Percentiles rank a stretch among this genome's conserved stretches.
phyloP scores from a whole-genome alignment of 1,140 invertebrate species.

The Periplaneta americana region DNA sequence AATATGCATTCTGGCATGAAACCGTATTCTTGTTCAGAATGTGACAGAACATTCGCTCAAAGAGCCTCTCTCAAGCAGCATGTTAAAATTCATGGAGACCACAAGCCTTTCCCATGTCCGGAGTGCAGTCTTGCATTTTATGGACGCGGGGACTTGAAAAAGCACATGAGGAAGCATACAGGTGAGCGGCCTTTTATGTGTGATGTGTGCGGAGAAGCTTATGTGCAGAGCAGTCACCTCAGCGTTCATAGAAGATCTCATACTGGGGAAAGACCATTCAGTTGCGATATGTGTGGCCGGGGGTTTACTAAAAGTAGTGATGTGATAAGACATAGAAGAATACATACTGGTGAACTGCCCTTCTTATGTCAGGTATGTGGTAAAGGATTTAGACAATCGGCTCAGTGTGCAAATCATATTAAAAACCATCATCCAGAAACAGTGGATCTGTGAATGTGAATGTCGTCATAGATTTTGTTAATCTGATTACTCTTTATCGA shows the following conservation, averaged over 20 bases:
- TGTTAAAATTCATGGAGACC: conserved; percentile 18
- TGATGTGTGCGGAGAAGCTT: conserved; percentile 37
- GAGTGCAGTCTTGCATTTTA: conserved; percentile 18
- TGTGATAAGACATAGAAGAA: conserved; percentile 21
- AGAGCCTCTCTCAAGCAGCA: conserved; percentile 27
- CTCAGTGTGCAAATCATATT: conserved; percentile 23
- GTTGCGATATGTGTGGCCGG: conserved; percentile 23
- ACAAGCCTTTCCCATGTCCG: conserved; percentile 14
- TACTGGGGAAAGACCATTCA: conserved; percentile 26
- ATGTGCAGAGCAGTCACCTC: conserved; percentile 29
- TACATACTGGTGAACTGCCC: conserved; percentile 30
- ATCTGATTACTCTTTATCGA: too few species aligned
- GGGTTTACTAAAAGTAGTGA: conserved; percentile 24
- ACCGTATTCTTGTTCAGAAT: conserved; percentile 31
- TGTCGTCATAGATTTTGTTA: too few species aligned
- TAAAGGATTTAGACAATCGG: conserved; percentile 19
- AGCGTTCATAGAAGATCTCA: conserved; percentile 24
- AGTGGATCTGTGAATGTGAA: not conserved
- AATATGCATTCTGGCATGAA: conserved; percentile 9
- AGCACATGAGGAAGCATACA: conserved; percentile 26
- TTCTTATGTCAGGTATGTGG: conserved; percentile 28
- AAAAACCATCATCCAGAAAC: conserved; percentile 20
- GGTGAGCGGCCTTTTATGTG: conserved; percentile 40
- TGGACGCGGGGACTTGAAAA: conserved; percentile 16
- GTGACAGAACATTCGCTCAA: conserved; percentile 32